phyloP scores from a whole-genome alignment of 1,140 invertebrate genomes.

The Trachymyrmex septentrionalis region DNA sequence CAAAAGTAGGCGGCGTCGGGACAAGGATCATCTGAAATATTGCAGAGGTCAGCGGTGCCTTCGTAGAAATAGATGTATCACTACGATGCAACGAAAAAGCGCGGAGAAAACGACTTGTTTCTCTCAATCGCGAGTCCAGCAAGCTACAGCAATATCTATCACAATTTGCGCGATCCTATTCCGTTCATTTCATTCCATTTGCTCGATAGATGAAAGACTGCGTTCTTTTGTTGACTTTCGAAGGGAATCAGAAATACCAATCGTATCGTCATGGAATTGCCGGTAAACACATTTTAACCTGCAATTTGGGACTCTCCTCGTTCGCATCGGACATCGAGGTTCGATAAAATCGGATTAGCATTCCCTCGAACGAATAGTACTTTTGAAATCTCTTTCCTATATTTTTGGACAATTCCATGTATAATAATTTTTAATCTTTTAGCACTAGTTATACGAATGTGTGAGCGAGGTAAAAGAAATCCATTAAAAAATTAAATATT shows the following conservation, averaged over 20 bases:
- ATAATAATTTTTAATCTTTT: constrained; percentile 1
- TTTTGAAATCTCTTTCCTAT: constrained; percentile 19
- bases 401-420: neutral
- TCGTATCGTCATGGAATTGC: constrained; percentile 1
- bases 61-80: neutral
- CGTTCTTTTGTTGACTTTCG: neutral
- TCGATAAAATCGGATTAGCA: constrained; percentile 19
- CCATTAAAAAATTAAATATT: neutral
- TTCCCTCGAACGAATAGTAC: neutral
- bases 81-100: neutral
- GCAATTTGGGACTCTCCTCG: neutral
- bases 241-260: constrained; percentile 5
- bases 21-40: constrained; percentile 1
- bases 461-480: neutral
- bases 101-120: neutral
- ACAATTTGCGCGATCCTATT: constrained; percentile 18
- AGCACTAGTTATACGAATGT: neutral
- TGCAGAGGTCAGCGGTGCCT: neutral
- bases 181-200: neutral
- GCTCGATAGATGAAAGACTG: neutral
- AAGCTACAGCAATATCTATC: neutral
- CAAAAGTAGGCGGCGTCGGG: neutral
- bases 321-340: neutral
- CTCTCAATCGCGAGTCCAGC: neutral
- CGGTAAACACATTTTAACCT: constrained; percentile 17